Conservation (phyloP, 2,888 invertebrate genomes). For the Drosophila antonietae region DNA sequence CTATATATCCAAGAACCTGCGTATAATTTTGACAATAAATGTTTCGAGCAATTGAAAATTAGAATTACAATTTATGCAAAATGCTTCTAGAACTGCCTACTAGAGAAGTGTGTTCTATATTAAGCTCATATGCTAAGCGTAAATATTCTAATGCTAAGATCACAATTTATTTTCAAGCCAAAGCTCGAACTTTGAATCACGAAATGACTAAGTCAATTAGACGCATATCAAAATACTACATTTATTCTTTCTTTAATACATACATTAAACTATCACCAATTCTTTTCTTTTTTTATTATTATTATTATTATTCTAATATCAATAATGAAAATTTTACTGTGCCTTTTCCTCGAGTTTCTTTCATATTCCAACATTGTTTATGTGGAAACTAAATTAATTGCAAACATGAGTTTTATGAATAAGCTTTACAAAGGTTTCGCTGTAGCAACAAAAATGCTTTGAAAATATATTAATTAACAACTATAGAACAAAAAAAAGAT, state of each 20-base stretch:
- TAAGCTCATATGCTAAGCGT: constrained; percentile 33
- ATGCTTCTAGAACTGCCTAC: constrained; percentile 56
- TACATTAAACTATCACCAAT: background rate
- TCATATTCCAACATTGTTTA: constrained; percentile 14
- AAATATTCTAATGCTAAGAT: constrained; percentile 59
- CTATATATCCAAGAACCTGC: constrained; percentile 49
- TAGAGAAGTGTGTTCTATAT: constrained; percentile 35
- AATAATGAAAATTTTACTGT: constrained; percentile 61
- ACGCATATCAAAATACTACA: constrained; percentile 63
- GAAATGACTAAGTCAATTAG: constrained; percentile 66
- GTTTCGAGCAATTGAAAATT: constrained; percentile 47
- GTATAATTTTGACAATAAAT: constrained; percentile 74
- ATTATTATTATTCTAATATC: background rate
- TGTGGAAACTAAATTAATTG: constrained; percentile 22
- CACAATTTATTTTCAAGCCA: constrained; percentile 36
- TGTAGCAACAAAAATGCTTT: constrained; percentile 57
- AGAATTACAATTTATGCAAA: constrained; percentile 46
- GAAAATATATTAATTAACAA: constrained; percentile 29
- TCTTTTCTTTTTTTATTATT: background rate
- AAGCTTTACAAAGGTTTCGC: constrained; percentile 82
- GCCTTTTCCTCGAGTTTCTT: constrained; percentile 70
- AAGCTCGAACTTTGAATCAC: constrained; percentile 40
- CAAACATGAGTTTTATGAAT: constrained; percentile 47
- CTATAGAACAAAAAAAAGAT: constrained; percentile 1
- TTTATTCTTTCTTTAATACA: constrained; percentile 24